phyloP scores from a whole-genome alignment of 2,888 invertebrate genomes.

The Parochlus steinenii region DNA sequence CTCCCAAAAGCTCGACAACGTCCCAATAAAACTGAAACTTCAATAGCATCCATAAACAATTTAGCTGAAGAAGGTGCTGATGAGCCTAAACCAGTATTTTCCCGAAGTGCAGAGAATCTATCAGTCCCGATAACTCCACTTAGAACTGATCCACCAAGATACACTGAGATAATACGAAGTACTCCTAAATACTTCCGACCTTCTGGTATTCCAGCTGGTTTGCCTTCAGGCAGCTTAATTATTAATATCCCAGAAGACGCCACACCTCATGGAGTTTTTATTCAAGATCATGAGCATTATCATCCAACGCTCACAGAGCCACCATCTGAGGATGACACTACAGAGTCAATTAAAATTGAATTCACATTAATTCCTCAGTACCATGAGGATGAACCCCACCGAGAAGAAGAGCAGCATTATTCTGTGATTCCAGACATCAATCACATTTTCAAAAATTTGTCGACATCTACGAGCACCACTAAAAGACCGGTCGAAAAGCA shows the following conservation, averaged over 20 bases:
- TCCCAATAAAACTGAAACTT: not conserved
- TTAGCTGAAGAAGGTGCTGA: not conserved
- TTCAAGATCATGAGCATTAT: slow-evolving; percentile 3
- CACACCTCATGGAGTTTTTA: slow-evolving; percentile 4
- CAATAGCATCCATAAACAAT: slow-evolving; percentile 1
- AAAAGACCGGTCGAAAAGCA: not conserved
- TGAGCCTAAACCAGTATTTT: slow-evolving; percentile 1
- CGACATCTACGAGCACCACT: slow-evolving; percentile 6
- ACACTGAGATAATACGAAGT: no score
- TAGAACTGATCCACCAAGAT: not conserved
- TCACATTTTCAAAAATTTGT: slow-evolving; percentile 2
- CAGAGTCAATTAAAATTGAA: not conserved
- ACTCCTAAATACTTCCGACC: slow-evolving; percentile 1
- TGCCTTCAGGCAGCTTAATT: no score
- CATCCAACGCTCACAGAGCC: not conserved
- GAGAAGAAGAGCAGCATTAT: not conserved
- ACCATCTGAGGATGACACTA: not conserved
- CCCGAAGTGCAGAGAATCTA: not conserved
- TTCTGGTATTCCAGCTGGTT: not conserved
- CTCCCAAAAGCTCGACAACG: no score
- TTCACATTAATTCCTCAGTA: no score
- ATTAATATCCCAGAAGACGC: slow-evolving; percentile 7
- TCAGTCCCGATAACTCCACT: not conserved
- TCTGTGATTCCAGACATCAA: not conserved
- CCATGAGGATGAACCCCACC: no score